Evolutionary conservation across 2,888 invertebrate species (phyloP), one percentile per base, ranked within the genome.

Genomic region (Pollenia amentaria): DNA sequence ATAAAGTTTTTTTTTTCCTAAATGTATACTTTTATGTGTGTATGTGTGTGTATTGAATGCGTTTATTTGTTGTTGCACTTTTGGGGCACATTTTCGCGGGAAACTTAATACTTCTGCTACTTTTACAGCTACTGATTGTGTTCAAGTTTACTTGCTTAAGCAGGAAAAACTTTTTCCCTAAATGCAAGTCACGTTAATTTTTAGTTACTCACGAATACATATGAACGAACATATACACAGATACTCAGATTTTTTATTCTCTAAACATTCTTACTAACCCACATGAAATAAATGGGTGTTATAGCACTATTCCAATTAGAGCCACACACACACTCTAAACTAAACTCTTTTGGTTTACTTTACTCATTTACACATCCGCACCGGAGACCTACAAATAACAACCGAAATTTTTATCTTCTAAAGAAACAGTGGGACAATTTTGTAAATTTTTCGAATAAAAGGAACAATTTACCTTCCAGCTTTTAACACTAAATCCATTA

Each of bases 131-230:
- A 21, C 57, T 70, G 40, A 9, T 75, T n/a, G 14, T 3, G 21
- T 55, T 44, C 9, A 16, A 40, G 46, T 51, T 79, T 44, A 64
- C n/a, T 72, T 55, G 44, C 40, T 57, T 53, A 48, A 65, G 42
- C 9, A 16, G 29, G 29, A 69, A 46, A 70, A 78, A 79, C 64
- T 79, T 53, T 75, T 81, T 78, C 64, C 48, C 51, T 55, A 78
- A 84, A 87, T 87, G 82, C 84, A 84, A 88, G 87, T 88, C 88
- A 88, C 88, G 88, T 87, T 86, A 88, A 87, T 86, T 88, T 85
- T 77, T 78, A 60, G 29, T 29, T 29, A 29, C 29, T 29, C 29
- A 29, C 29, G 29, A 29, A 29, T 29, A 6, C 29, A 29, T 29
- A 29, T 6, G 29, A 48, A 42, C 51, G 18, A 18, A 60, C 42